Evolutionary conservation across 2,888 invertebrate genomes (phyloP), one percentile per base, ranked within the genome.

Genomic region (Glyphotaelius pellucidus): DNA sequence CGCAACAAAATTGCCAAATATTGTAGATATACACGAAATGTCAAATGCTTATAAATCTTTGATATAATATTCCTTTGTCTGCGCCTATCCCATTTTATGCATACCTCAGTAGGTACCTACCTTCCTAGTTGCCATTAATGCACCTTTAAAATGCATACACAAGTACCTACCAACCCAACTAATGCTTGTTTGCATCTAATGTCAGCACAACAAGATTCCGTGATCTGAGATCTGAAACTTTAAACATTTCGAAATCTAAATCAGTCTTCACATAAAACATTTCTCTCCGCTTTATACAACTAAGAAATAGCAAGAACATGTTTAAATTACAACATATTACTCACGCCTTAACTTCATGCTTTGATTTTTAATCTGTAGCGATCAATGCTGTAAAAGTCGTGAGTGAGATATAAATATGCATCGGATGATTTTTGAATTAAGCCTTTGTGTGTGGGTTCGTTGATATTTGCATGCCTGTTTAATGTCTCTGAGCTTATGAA

Each of bases 381-480:
- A 83, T 32, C 32, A 83, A 83, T 83, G 35, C 12, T 67, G 67
- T 67, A 9, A 67, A 67, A 67, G 25, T 67, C 67, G 67, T 67
- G 67, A 67, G 67, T 67, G 67, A 25, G 67, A 67, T 67, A 67
- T 67, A 32, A 83, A 81, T 83, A 83, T 83, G 25, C 31, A 83
- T 83, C 31, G 31, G 15, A 83, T 83, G 81, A 19, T 35, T 35
- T 83, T 83, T 31, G 31, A 35, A 83, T 83, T 35, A 83, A 31
- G 32, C 32, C 31, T 83, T 19, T 83, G 81, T 83, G 81, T 83
- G 81, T 83, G 83, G 25, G 83, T 83, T 32, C 7, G 83, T 83
- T 83, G 32, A 32, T 83, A 83, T 83, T 83, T 83, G 83, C 35
- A 83, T 19, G 83, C 83, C 31, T 83, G 83, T 35, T 83, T 83